Evolutionary conservation across 2,888 invertebrate species (phyloP).

Genomic region (Cataglyphis albicans): DNA sequence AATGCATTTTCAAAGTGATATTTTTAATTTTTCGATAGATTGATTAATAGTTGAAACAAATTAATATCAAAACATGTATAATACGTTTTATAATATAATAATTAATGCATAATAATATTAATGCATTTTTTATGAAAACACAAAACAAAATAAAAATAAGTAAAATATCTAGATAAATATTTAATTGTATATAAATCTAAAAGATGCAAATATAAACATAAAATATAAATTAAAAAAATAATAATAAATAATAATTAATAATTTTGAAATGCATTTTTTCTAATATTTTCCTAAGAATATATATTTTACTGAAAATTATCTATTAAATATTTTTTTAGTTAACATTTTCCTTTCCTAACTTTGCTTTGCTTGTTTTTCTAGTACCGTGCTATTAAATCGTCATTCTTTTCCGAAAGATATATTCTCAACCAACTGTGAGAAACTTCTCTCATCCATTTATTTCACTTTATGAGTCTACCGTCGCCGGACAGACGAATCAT

Average conservation of each 20-base stretch:
- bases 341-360: not conserved
- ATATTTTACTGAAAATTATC: not conserved
- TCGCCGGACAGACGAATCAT: not conserved
- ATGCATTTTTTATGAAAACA: not conserved
- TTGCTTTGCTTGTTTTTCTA: not conserved
- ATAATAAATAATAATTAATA: not conserved
- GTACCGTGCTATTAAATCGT: not conserved
- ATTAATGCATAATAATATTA: slow-evolving; percentile 3
- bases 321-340: not conserved
- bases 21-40: not conserved
- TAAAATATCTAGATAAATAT: not conserved
- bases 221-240: not conserved
- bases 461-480: slow-evolving; percentile 3
- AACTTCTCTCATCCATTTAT: not conserved
- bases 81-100: not conserved
- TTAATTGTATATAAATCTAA: not conserved
- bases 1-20: not conserved
- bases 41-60: not conserved
- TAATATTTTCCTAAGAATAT: not conserved
- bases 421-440: not conserved
- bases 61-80: not conserved
- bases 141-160: not conserved
- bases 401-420: not conserved
- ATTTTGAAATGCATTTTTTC: not conserved
- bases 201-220: not conserved